Percentiles rank a stretch among this genome's conserved stretches.
phyloP scores from a whole-genome alignment of 2,113 vertebrate genomes.

The Corythornis madagascariensis region DNA sequence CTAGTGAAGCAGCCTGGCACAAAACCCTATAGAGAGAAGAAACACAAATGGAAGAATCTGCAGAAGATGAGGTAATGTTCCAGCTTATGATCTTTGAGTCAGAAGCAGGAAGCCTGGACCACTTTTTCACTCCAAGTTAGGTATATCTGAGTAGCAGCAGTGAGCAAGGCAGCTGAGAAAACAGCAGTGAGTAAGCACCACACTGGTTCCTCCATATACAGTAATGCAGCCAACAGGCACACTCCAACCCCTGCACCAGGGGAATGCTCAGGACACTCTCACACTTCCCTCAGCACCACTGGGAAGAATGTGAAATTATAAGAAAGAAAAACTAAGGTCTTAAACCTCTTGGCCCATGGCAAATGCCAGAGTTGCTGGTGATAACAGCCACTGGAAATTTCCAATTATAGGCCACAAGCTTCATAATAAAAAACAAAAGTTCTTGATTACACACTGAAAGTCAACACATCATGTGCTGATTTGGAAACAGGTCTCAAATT shows the following conservation, averaged over 20 bases:
- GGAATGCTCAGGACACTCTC: neutral
- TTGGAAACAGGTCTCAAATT: neutral
- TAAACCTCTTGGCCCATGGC: neutral
- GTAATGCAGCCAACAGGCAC: neutral
- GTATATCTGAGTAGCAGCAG: neutral
- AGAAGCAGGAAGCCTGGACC: neutral
- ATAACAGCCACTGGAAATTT: neutral
- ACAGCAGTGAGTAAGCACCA: neutral
- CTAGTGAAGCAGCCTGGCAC: neutral
- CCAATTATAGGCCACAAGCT: neutral
- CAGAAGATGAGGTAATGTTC: slow-evolving; percentile 10
- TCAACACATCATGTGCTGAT: neutral
- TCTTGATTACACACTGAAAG: neutral
- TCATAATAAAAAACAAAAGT: neutral
- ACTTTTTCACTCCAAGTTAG: neutral
- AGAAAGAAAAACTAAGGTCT: neutral
- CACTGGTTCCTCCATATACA: neutral
- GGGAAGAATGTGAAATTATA: neutral
- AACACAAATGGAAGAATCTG: neutral
- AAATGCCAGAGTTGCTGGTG: neutral
- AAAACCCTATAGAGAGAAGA: neutral
- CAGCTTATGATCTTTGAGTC: slow-evolving; percentile 33
- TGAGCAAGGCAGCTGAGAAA: neutral
- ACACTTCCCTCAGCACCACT: neutral
- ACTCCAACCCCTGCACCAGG: neutral